Percentiles rank a stretch among this genome's conserved stretches.
These are phyloP conservation scores for Trachops cirrhosus DNA, from an alignment of 2,797 vertebrate genomes.

Conservation along the genomic window DNA sequence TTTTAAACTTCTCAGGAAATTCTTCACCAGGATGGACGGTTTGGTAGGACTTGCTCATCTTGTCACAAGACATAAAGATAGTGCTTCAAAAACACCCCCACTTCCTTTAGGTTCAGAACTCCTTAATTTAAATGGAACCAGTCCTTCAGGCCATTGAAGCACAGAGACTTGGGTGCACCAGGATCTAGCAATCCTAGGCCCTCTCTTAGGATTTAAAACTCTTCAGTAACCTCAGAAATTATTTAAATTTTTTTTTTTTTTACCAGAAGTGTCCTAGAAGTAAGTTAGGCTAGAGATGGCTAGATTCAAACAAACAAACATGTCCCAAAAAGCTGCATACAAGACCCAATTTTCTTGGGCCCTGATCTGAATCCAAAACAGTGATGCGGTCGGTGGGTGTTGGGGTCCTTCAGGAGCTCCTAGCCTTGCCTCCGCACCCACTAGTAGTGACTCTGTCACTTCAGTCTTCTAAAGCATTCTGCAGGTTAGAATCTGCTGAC, in stretches of 20 bases:
- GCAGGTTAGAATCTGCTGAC: constrained; percentile 2
- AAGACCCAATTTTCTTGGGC: not conserved
- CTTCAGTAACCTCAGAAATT: not conserved
- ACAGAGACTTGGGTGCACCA: not conserved
- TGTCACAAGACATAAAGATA: not conserved
- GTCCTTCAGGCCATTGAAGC: not conserved
- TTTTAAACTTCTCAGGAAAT: not conserved
- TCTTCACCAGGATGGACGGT: not conserved
- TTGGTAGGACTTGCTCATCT: not conserved
- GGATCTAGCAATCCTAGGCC: not conserved
- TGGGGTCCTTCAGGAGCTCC: not conserved
- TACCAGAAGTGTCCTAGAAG: not conserved
- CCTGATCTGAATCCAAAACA: not conserved
- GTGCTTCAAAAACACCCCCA: not conserved
- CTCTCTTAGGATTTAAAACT: not conserved
- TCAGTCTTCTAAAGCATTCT: not conserved
- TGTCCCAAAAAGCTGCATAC: not conserved
- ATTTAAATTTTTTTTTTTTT: not conserved
- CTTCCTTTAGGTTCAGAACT: not conserved
- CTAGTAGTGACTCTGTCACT: not conserved
- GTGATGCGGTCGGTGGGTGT: not conserved
- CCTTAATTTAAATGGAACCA: not conserved
- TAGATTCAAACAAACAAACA: not conserved
- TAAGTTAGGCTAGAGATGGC: not conserved
- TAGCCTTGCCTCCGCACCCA: not conserved